These are phyloP conservation scores for Hydrotaea diabolus DNA, from an alignment of 2,888 invertebrate genomes.

Conservation along the genomic window DNA sequence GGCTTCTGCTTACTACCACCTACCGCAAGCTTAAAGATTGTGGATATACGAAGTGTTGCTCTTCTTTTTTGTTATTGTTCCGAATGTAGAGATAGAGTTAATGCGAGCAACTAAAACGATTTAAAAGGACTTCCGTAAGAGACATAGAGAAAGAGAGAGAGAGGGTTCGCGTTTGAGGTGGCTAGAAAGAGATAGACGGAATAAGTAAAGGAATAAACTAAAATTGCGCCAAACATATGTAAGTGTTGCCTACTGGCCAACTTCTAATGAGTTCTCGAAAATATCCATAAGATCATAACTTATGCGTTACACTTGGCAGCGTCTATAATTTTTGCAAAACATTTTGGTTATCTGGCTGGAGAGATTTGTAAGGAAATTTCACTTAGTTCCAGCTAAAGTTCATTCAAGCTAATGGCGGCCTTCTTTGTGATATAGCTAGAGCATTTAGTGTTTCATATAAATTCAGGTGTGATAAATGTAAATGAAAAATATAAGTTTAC, in stretches of 20 bases:
- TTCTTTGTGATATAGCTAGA: too few relatives aligned
- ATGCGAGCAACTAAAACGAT: too few relatives aligned
- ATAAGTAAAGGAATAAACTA: not conserved
- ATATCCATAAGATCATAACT: conserved; percentile 3
- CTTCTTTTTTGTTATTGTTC: conserved; percentile 12
- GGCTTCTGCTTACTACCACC: conserved; percentile 37
- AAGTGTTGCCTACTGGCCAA: not conserved
- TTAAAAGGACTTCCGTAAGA: conserved; percentile 29
- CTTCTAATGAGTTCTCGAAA: not conserved
- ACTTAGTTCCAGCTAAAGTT: too few relatives aligned
- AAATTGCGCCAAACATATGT: conserved; percentile 48
- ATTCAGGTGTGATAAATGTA: too few relatives aligned
- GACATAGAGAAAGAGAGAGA: not conserved
- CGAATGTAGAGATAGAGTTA: conserved; percentile 23
- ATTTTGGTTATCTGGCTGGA: too few relatives aligned
- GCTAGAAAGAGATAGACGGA: not conserved
- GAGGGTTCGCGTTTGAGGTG: not conserved
- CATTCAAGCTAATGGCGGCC: too few relatives aligned
- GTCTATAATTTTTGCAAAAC: too few relatives aligned
- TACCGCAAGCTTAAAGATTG: conserved; percentile 63
- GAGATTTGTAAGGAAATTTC: too few relatives aligned
- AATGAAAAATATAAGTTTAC: too few relatives aligned
- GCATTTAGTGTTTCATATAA: too few relatives aligned
- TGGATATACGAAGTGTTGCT: conserved; percentile 21
- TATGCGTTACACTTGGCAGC: too few relatives aligned